Base-by-base conservation (phyloP, 2,888 invertebrate genomes). In the Harpagoxenus sublaevis region DNA sequence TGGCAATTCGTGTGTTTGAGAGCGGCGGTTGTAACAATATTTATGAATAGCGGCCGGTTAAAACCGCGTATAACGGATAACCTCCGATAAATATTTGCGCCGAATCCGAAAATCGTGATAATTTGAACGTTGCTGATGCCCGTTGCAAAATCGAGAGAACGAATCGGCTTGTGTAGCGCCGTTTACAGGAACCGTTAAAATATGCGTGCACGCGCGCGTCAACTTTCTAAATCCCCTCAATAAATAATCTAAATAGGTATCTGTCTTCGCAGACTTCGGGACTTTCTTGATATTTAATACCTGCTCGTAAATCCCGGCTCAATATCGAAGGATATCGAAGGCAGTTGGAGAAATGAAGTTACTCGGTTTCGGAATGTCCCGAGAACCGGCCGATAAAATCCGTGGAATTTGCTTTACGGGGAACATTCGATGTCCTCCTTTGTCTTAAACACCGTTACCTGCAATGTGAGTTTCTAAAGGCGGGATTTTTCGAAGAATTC, bases 281-380 rank as follows among this genome's bases (percentile, higher is more conserved):
- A 39, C 48, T 60, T 12, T 55, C 28, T 48, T 60, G 57, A 48
- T 35, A 60, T 79, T 79, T 71, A 71, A 57, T 60, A 71, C 35
- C 12, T 12, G 48, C 60, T 39, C 48, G 31, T 51, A 60, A 48
- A 71, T 65, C 45, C 35, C 71, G n/a, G 71, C 31, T 60, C 48
- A 70, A 81, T 81, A 71, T 71, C 60, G 60, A 12, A 18, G 60
- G 28, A 57, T 23, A 15, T 70, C 70, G 79, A 60, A 79, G 39
- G 57, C 48, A 81, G 73, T 81, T 71, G 6, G 60, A 81, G 79
- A 81, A 81, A 81, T 81, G 79, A 81, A 81, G 79, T 81, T 79
- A 81, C 79, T 81, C 60, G 71, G 35, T 81, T 55, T 60, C 60
- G 79, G 79, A 81, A 81, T 81, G 79, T 79, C 45, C 71, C 18